Base-by-base conservation (phyloP, 30 jellyfish, hydroid and myxozoan species). In the Rhopilema esculentum region DNA sequence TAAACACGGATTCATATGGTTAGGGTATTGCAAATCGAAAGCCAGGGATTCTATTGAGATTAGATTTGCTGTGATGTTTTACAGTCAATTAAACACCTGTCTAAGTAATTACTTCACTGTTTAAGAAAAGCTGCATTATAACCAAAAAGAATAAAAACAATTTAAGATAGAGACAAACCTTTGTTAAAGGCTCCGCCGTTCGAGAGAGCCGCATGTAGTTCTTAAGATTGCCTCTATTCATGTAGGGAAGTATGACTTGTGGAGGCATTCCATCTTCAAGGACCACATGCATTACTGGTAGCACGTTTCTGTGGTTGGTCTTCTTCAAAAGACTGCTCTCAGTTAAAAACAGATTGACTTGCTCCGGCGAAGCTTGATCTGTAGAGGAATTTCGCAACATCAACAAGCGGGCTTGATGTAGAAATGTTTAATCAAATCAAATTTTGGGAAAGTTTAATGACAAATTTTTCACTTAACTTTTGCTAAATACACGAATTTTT, bases 281-380 rank as follows among this genome's bases (percentile, higher is more conserved):
- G 49, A 91, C 82, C 70, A 79, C 90, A 69, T 94, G 97, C 97
- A 94, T 94, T 24, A 85, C 81, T 31, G 98, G 96, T 61, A 85
- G 70, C 8, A 94, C 96, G 53, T 94, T 89, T 7, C 94, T 92
- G 69, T 94, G 98, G 32, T 82, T 89, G 17, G 97, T 85, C 73
- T 97, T 89, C 76, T 94, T 94, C 90, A 94, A 82, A 33, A 89
- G 73, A 30, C 93, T 40, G 30, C 97, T 85, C 69, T 94, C 98
- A 4, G 86, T 77, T 25, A 94, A 68, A 73, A 94, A 94, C 0
- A 89, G 74, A 70, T 83, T 84, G 63, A 89, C 97, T 78, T 94
- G 97, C 69, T 94, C 98, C 32, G 97, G 97, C 68, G 98, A 88
- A 23, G 98, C 98, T 75, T 94, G 96, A 75, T 94, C 98, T 94